These are phyloP conservation scores for Euproctis similis DNA, from an alignment of 2,888 invertebrate species.

Conservation along the genomic window DNA sequence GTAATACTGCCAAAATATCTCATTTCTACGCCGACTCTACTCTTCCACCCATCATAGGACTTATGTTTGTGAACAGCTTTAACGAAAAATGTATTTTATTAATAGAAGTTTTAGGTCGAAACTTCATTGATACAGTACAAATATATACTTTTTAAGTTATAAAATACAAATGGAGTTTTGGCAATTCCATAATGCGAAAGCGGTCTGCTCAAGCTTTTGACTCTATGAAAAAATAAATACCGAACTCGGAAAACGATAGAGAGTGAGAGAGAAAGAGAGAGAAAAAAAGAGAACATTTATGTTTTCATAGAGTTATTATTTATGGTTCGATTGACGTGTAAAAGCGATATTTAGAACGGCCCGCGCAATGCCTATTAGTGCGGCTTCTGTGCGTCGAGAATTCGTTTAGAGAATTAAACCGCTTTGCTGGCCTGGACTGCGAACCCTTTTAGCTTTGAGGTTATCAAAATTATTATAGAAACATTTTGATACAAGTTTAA, in stretches of 20 bases:
- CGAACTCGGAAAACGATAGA: slow-evolving; percentile 71
- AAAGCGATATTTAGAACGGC: slow-evolving; percentile 69
- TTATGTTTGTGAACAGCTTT: slow-evolving; percentile 20
- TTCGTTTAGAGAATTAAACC: slow-evolving; percentile 43
- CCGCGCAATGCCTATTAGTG: slow-evolving; percentile 73
- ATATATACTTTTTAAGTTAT: slow-evolving; percentile 35
- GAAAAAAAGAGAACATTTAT: slow-evolving; percentile 73
- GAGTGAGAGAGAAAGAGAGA: too few relatives aligned
- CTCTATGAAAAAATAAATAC: slow-evolving; percentile 74
- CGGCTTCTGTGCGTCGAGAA: slow-evolving; percentile 40
- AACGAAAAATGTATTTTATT: slow-evolving; percentile 23
- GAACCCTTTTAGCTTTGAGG: slow-evolving; percentile 68
- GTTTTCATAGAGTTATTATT: slow-evolving; percentile 74
- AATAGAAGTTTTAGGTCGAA: slow-evolving; percentile 17
- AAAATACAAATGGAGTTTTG: slow-evolving; percentile 64
- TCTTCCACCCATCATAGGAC: slow-evolving; percentile 30
- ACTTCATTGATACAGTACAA: slow-evolving; percentile 13
- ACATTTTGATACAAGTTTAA: slow-evolving; percentile 39
- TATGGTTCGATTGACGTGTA: slow-evolving; percentile 70
- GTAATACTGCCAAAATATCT: slow-evolving; percentile 77
- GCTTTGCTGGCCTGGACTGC: slow-evolving; percentile 41
- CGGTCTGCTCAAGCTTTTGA: slow-evolving; percentile 77
- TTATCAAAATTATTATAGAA: slow-evolving; percentile 64
- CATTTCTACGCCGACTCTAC: slow-evolving; percentile 72
- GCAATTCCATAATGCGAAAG: slow-evolving; percentile 77